These are phyloP conservation scores for Telmatherina bonti DNA, from an alignment of 2,797 vertebrate species.

Conservation along the genomic window DNA sequence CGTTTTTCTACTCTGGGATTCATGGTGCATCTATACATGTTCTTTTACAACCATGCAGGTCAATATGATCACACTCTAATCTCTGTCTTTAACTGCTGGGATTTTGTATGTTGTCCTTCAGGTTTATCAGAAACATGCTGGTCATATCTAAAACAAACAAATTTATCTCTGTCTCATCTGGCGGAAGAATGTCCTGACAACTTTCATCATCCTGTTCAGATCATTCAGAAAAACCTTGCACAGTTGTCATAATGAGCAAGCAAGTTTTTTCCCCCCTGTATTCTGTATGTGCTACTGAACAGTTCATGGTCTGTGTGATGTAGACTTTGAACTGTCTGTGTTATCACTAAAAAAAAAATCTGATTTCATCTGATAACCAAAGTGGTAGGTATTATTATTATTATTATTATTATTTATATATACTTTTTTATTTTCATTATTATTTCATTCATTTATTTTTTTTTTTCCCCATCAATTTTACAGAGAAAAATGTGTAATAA, in stretches of 20 bases:
- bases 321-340: background rate
- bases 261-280: background rate
- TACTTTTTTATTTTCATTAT: too few relatives aligned
- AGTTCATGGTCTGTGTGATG: background rate
- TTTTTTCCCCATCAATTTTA: background rate
- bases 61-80: background rate
- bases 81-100: conserved; percentile 1
- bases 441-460: too few relatives aligned
- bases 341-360: background rate
- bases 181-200: background rate
- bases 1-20: background rate
- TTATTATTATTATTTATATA: too few relatives aligned
- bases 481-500: background rate
- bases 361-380: too few relatives aligned
- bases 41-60: background rate
- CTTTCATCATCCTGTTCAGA: background rate
- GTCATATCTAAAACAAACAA: background rate
- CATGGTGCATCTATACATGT: background rate
- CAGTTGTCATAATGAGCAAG: background rate
- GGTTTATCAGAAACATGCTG: background rate
- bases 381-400: too few relatives aligned
- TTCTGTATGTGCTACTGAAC: background rate
- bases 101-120: background rate
- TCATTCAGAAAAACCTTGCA: background rate
- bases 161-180: background rate